Conservation (phyloP, 2,113 vertebrate species). For the Falco punctatus region DNA sequence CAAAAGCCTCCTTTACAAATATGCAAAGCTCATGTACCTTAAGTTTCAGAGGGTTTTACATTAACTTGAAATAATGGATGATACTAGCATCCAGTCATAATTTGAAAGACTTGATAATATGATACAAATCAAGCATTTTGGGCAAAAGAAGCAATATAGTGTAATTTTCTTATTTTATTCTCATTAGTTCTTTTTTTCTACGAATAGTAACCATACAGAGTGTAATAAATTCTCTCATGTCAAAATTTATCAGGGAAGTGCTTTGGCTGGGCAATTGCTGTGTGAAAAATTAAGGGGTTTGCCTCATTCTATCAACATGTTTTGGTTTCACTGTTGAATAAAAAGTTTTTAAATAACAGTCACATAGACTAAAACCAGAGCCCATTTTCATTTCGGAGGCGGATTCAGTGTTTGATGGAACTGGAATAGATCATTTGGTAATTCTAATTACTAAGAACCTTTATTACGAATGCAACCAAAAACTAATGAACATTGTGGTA, state of each 20-base stretch:
- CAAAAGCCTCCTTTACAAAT: not conserved
- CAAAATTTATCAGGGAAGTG: not conserved
- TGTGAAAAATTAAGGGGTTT: constrained; percentile 16
- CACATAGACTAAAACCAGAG: not conserved
- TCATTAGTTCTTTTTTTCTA: not conserved
- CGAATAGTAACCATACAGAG: not conserved
- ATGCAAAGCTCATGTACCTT: fast-evolving
- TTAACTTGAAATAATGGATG: not conserved
- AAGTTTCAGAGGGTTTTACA: fast-evolving
- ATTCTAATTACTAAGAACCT: not conserved
- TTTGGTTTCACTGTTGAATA: constrained; percentile 20
- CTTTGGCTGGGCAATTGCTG: constrained; percentile 32
- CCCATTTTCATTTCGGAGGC: not conserved
- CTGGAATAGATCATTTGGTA: not conserved
- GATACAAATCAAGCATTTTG: not conserved
- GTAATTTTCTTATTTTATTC: not conserved
- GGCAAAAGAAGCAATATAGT: not conserved
- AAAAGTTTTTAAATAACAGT: constrained; percentile 12
- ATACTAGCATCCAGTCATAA: fast-evolving
- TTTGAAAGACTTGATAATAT: not conserved
- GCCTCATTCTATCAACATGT: not conserved
- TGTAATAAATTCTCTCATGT: not conserved
- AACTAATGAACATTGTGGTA: not conserved
- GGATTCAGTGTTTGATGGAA: not conserved
- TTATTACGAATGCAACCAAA: not conserved